Percentiles rank a stretch among this genome's conserved stretches.
Conservation (phyloP, 2,113 vertebrate genomes). For the Oncorhynchus clarkii region DNA sequence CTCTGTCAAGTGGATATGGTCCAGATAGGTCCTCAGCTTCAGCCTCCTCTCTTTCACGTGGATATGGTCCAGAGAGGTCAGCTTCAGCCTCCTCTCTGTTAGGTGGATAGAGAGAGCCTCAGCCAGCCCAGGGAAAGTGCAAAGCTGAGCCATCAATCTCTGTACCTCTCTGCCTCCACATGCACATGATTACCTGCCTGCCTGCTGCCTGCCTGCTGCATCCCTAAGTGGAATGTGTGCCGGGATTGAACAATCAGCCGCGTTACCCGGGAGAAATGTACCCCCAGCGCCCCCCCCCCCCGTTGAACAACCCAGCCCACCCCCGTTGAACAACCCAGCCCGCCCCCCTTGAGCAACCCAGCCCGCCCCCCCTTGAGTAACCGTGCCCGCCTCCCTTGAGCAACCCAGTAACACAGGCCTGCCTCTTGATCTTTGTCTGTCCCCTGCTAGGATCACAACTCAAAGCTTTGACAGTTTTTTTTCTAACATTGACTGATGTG, state of each 20-base stretch:
- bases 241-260: slow-evolving; percentile 70
- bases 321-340: neutral
- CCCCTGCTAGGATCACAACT: no score
- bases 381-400: no score
- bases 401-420: no score
- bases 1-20: no score
- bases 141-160: slow-evolving; percentile 59
- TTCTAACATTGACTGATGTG: no score
- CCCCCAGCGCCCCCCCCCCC: slow-evolving; percentile 33
- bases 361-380: no score
- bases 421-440: no score
- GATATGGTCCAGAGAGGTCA: no score
- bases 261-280: slow-evolving; percentile 60
- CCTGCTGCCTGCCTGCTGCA: slow-evolving; percentile 49
- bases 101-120: neutral
- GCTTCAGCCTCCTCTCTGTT: no score
- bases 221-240: slow-evolving; percentile 55
- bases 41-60: no score
- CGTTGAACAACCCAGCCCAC: neutral
- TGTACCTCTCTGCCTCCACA: slow-evolving; percentile 57
- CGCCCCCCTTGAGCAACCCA: neutral
- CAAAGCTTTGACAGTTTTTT: no score
- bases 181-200: slow-evolving; percentile 61
- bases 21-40: no score
- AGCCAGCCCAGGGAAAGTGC: slow-evolving; percentile 52